A percentile compares a stretch with the other conserved stretches of the same genome.
Evolutionary conservation across 1,140 invertebrate genomes (phyloP).

Genomic region (Lanistes nyassanus): DNA sequence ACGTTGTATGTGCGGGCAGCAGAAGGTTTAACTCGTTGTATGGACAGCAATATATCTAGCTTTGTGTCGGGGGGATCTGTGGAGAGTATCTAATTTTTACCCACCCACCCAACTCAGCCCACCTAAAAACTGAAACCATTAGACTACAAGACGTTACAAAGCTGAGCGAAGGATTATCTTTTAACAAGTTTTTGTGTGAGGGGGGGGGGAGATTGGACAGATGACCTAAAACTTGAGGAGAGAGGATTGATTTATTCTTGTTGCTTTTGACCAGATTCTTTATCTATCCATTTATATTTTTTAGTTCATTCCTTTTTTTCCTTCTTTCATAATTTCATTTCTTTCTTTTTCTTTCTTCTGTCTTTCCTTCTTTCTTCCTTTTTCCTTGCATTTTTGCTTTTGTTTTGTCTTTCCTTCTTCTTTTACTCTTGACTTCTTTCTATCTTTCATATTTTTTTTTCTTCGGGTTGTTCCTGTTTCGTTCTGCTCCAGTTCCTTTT

Average conservation of each 20-base stretch:
- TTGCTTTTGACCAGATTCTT: neutral
- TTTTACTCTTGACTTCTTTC: neutral
- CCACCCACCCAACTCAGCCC: too few species aligned
- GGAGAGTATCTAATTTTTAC: too few species aligned
- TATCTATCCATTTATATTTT: neutral
- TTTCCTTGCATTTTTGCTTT: neutral
- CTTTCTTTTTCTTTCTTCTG: neutral
- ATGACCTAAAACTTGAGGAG: neutral
- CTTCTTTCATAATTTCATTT: neutral
- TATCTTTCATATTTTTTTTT: neutral
- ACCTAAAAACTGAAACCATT: too few species aligned
- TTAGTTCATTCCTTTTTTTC: neutral
- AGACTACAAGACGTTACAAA: too few species aligned
- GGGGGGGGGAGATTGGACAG: neutral
- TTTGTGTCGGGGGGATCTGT: too few species aligned
- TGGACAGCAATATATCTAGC: slow-evolving; percentile 8
- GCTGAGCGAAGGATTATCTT: neutral
- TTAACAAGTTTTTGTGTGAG: neutral
- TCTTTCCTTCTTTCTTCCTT: neutral
- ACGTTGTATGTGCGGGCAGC: neutral
- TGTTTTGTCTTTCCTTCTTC: neutral
- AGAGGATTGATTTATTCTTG: neutral
- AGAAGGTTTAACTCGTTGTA: neutral
- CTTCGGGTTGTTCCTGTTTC: neutral
- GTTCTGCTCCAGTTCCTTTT: neutral